phyloP scores from a whole-genome alignment of 2,797 vertebrate species.

The Fundulus diaphanus region DNA sequence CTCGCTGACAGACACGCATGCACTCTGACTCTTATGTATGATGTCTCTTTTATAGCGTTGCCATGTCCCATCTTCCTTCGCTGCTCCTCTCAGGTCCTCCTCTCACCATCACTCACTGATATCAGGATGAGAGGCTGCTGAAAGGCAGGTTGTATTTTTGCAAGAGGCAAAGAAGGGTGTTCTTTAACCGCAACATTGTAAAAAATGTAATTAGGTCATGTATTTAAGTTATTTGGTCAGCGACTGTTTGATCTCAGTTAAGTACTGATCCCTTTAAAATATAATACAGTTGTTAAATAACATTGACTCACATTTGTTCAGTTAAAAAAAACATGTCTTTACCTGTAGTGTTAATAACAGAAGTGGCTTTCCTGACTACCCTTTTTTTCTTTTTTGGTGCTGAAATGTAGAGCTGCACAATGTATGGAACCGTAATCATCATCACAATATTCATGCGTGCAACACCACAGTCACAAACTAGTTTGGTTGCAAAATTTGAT shows the following conservation, averaged over 20 bases:
- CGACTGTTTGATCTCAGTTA: not conserved
- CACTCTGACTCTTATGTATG: slow-evolving; percentile 35
- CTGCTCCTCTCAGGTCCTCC: slow-evolving; percentile 31
- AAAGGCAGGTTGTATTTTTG: slow-evolving; percentile 24
- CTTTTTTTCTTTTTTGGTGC: not conserved
- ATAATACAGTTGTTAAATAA: not conserved
- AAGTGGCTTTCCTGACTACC: not conserved
- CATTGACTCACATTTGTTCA: not conserved
- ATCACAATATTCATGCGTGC: not conserved
- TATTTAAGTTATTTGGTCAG: not conserved
- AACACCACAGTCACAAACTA: not conserved
- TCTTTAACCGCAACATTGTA: not conserved
- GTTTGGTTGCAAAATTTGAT: not conserved
- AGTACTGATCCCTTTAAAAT: not conserved
- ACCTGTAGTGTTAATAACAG: not conserved
- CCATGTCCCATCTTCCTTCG: slow-evolving; percentile 48
- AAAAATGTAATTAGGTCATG: not conserved
- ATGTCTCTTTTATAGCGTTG: slow-evolving; percentile 57
- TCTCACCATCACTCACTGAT: slow-evolving; percentile 40
- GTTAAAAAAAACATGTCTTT: not conserved
- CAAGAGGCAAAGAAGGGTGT: slow-evolving; percentile 3
- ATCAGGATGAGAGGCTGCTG: slow-evolving; percentile 39
- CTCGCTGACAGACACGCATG: not conserved
- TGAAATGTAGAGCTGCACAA: not conserved
- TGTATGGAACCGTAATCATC: not conserved